Evolutionary conservation across 2,888 invertebrate species (phyloP).

Genomic region (Caenorhabditis sp.): DNA sequence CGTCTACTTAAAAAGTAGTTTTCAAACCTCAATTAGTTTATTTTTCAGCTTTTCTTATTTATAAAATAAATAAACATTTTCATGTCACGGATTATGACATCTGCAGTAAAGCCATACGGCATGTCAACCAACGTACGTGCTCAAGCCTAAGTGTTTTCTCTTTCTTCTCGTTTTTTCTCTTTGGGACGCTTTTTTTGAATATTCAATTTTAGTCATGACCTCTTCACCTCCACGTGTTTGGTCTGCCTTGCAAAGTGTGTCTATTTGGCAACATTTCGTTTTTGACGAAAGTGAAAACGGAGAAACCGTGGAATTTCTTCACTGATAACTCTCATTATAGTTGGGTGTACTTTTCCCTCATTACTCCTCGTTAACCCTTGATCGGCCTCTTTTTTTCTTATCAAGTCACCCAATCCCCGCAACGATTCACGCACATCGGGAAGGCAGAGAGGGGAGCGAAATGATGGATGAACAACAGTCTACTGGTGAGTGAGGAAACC

Average conservation of each 20-base stretch:
- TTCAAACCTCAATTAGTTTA: constrained; percentile 44
- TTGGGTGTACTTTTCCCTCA: constrained; percentile 43
- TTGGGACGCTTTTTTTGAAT: constrained; percentile 10
- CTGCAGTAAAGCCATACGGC: not conserved
- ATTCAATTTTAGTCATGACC: constrained; percentile 34
- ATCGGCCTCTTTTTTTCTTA: constrained; percentile 40
- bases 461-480: constrained; percentile 14
- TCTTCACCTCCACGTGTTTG: constrained; percentile 1
- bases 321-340: constrained; percentile 33
- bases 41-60: constrained; percentile 12
- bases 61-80: constrained; percentile 2
- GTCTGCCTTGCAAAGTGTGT: constrained; percentile 4
- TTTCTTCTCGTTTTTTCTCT: not conserved
- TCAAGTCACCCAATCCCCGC: constrained; percentile 26
- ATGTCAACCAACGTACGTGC: constrained; percentile 1
- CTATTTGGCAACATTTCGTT: constrained; percentile 11
- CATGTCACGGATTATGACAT: not conserved
- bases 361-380: constrained; percentile 15
- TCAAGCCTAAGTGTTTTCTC: not conserved
- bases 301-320: constrained; percentile 3
- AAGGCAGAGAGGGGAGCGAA: not conserved
- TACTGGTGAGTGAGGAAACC: constrained; percentile 5
- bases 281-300: constrained; percentile 1
- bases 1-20: constrained; percentile 62
- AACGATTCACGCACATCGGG: constrained; percentile 18